Conservation (phyloP, 2,797 vertebrate genomes). For the Intellagama lesueurii region DNA sequence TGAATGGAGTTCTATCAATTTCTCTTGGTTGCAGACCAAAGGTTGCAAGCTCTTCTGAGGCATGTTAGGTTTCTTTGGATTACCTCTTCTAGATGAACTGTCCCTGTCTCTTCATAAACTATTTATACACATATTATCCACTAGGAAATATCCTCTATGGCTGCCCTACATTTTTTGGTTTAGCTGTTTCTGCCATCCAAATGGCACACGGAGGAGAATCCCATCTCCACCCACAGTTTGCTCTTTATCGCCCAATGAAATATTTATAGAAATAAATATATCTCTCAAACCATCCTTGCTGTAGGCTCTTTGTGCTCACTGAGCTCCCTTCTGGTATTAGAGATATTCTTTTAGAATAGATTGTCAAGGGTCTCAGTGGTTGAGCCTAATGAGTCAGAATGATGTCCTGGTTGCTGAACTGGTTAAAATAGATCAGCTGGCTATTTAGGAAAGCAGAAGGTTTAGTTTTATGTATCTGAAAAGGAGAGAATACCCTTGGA, state of each 20-base stretch:
- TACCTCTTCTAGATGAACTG: background rate
- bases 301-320: background rate
- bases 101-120: slow-evolving; percentile 26
- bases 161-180: slow-evolving; percentile 47
- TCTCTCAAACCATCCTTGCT: fast-evolving
- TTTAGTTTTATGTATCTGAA: background rate
- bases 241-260: slow-evolving; percentile 58
- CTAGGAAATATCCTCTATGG: slow-evolving; percentile 47
- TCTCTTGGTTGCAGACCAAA: background rate
- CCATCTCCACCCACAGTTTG: slow-evolving; percentile 64
- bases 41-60: background rate
- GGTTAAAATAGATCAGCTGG: background rate
- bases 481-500: background rate
- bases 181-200: slow-evolving; percentile 1
- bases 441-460: background rate
- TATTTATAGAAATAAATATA: background rate
- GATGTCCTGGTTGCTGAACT: background rate
- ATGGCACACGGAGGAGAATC: slow-evolving; percentile 47
- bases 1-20: background rate
- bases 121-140: background rate
- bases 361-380: background rate
- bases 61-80: background rate
- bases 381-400: background rate
- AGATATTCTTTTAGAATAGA: background rate
- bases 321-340: background rate